Percentiles rank a stretch among this genome's conserved stretches.
Evolutionary conservation across 1,140 invertebrate species (phyloP).

Genomic region (Pseudobourletiella spinata): DNA sequence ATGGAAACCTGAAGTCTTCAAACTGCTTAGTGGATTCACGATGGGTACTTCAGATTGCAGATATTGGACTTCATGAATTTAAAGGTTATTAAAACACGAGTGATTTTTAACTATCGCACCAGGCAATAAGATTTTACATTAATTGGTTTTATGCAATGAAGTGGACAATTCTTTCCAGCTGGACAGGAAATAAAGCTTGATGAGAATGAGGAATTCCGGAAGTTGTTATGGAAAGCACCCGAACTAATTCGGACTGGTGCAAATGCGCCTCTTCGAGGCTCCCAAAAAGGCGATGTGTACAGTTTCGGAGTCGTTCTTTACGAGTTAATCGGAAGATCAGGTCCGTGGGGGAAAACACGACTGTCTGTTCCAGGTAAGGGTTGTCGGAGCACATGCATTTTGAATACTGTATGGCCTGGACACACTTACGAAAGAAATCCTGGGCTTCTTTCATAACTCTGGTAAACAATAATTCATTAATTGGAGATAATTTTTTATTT

Average conservation of each 20-base stretch:
- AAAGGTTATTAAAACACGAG: conserved; percentile 50
- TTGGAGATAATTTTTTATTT: too few relatives aligned
- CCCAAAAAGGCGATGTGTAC: conserved; percentile 64
- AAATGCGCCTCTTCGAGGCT: conserved; percentile 47
- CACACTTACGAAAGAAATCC: too few relatives aligned
- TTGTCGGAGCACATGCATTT: conserved; percentile 2
- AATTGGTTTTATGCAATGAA: too few relatives aligned
- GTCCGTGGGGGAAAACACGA: conserved; percentile 58
- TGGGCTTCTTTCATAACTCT: too few relatives aligned
- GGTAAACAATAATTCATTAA: too few relatives aligned
- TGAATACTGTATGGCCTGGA: too few relatives aligned
- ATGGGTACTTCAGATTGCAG: conserved; percentile 69
- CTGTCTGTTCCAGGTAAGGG: conserved; percentile 51
- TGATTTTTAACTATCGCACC: too few relatives aligned
- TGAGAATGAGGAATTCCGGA: conserved; percentile 42
- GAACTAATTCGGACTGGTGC: conserved; percentile 52
- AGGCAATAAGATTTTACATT: too few relatives aligned
- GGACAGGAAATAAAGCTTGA: conserved; percentile 48
- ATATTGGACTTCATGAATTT: conserved; percentile 67
- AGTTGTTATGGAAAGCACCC: conserved; percentile 57
- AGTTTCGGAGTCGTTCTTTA: conserved; percentile 60
- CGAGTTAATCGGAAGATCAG: conserved; percentile 57
- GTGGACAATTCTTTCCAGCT: too few relatives aligned
- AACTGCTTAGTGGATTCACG: conserved; percentile 69
- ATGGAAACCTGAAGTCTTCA: conserved; percentile 64